Conservation (phyloP, 1,140 invertebrate genomes). For the Orussus abietinus region DNA sequence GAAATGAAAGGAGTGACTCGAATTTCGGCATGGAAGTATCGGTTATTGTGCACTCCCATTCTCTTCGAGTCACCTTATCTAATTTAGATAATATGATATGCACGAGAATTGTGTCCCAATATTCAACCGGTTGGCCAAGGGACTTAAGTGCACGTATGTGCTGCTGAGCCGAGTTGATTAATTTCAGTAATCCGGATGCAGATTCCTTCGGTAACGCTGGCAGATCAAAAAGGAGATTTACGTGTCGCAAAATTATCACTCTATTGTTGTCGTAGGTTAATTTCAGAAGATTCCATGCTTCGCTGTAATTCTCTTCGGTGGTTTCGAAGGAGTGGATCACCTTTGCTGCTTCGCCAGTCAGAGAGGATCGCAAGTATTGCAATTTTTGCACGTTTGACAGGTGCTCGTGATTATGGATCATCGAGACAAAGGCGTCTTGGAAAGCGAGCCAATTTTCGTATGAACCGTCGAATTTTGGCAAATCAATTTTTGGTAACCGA, state of each 20-base stretch:
- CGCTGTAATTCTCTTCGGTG: conserved; percentile 9
- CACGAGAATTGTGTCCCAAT: conserved; percentile 16
- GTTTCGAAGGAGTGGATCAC: conserved; percentile 11
- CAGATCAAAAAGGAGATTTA: conserved; percentile 22
- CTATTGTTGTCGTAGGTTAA: conserved; percentile 10
- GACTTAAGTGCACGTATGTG: conserved; percentile 13
- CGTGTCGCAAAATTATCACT: not conserved
- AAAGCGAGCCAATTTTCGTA: conserved; percentile 30
- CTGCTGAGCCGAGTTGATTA: conserved; percentile 12
- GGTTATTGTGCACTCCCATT: too few species aligned
- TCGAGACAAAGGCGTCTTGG: conserved; percentile 24
- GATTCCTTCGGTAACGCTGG: conserved; percentile 14
- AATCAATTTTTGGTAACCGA: conserved; percentile 23
- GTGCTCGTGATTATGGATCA: conserved; percentile 26
- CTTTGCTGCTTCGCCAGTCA: conserved; percentile 2
- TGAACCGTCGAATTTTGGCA: conserved; percentile 24
- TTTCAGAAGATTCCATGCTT: conserved; percentile 13
- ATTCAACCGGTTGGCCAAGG: conserved; percentile 13
- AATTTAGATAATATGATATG: conserved; percentile 14
- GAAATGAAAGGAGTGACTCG: too few species aligned
- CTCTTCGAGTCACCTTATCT: too few species aligned
- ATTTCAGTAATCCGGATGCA: conserved; percentile 4
- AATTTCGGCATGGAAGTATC: too few species aligned
- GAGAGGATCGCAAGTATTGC: conserved; percentile 10
- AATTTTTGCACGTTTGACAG: conserved; percentile 16